Conservation (phyloP, 2,797 vertebrate species). For the Crotalus adamanteus region DNA sequence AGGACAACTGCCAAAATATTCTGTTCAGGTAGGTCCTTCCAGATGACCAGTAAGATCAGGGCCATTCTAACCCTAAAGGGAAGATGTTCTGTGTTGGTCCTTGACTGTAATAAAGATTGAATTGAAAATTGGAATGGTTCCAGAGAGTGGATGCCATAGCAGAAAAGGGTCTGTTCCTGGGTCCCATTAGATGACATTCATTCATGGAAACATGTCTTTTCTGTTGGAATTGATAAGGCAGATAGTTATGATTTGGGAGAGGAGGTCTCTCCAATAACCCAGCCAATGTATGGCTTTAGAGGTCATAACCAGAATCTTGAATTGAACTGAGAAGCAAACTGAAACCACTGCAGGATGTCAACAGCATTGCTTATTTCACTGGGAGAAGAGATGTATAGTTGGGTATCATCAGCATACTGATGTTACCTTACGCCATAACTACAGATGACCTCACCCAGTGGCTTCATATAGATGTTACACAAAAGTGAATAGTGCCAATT, state of each 20-base stretch:
- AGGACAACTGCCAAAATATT: background rate
- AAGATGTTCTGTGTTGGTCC: background rate
- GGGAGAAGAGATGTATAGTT: background rate
- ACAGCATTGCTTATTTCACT: background rate
- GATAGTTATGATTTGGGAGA: background rate
- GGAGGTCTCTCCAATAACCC: background rate
- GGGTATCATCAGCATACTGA: background rate
- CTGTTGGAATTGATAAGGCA: background rate
- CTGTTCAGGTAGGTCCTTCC: background rate
- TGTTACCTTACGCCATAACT: background rate
- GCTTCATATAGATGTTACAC: background rate
- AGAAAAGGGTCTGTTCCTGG: background rate
- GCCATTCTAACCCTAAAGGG: background rate
- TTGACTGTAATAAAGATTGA: background rate
- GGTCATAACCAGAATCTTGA: background rate
- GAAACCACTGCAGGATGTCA: background rate
- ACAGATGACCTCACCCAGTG: background rate
- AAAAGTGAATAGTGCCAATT: background rate
- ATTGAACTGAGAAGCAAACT: background rate
- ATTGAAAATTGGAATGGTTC: background rate
- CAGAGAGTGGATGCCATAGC: background rate
- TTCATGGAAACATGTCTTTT: background rate
- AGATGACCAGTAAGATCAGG: background rate
- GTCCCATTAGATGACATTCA: background rate
- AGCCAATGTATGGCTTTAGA: background rate